Evolutionary conservation across 1,140 invertebrate species (phyloP).

Genomic region (Babylonia areolata): DNA sequence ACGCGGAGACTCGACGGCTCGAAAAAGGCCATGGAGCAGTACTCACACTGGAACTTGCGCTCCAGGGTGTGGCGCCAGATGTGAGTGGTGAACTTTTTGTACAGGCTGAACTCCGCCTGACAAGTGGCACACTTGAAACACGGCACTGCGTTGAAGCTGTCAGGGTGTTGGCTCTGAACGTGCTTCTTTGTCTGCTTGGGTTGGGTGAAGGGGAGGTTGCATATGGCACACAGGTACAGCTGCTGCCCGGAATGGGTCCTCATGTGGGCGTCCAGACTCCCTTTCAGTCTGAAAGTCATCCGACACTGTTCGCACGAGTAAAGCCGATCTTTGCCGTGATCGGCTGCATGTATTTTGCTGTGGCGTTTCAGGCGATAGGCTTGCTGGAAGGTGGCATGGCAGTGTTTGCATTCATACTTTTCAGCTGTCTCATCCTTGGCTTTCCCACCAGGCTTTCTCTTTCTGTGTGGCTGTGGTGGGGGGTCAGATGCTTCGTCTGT

Average conservation of each 20-base stretch:
- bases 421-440: constrained; percentile 73
- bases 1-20: constrained; percentile 13
- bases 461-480: not conserved
- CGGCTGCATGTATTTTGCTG: constrained; percentile 26
- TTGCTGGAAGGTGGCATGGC: constrained; percentile 76
- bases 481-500: not conserved
- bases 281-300: constrained; percentile 95
- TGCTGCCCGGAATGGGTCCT: constrained; percentile 97
- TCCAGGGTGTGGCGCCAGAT: constrained; percentile 8
- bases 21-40: constrained; percentile 16
- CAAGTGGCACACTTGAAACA: constrained; percentile 80
- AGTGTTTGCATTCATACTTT: constrained; percentile 74
- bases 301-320: constrained; percentile 90
- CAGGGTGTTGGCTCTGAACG: not conserved
- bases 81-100: constrained; percentile 13
- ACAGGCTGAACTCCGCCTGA: not conserved
- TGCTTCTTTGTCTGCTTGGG: not conserved
- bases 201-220: constrained; percentile 13
- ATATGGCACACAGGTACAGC: constrained; percentile 34
- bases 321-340: constrained; percentile 24
- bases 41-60: constrained; percentile 18
- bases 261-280: constrained; percentile 94
- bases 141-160: constrained; percentile 81
- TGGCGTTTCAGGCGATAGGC: constrained; percentile 94
- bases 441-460: not conserved